These are phyloP conservation scores for Andinoacara biseriatus DNA, from an alignment of 2,113 vertebrate genomes.

Conservation along the genomic window DNA sequence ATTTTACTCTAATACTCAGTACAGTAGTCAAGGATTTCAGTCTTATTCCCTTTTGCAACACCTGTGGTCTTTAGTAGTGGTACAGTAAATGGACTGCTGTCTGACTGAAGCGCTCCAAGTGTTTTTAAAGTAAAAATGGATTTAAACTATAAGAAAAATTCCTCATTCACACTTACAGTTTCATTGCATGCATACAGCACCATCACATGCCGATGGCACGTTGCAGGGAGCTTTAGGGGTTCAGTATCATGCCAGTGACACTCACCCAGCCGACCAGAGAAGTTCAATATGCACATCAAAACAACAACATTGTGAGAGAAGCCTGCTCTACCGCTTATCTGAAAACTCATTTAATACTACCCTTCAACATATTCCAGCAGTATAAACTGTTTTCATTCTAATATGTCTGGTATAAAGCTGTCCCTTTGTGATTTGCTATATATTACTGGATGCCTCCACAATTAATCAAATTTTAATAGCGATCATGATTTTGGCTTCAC, in stretches of 20 bases:
- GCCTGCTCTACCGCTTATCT: neutral
- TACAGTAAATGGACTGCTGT: neutral
- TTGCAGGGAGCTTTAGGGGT: neutral
- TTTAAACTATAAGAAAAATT: neutral
- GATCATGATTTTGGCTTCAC: fast-evolving
- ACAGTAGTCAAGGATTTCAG: too few relatives aligned
- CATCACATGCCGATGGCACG: too few relatives aligned
- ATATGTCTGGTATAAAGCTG: neutral
- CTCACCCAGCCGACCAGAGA: neutral
- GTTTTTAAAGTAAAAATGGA: too few relatives aligned
- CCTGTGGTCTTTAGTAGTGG: neutral
- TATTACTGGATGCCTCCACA: neutral
- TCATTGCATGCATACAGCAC: too few relatives aligned
- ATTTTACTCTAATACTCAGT: too few relatives aligned
- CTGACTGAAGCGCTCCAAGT: neutral
- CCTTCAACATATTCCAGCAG: neutral
- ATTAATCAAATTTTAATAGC: neutral
- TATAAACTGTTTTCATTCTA: neutral
- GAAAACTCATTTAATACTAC: neutral
- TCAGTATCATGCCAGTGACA: neutral
- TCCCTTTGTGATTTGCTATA: neutral
- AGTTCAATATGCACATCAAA: neutral
- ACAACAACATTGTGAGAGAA: neutral
- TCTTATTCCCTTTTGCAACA: neutral
- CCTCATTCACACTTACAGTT: neutral